phyloP scores from a whole-genome alignment of 2,888 invertebrate genomes.

The Neria commutata region DNA sequence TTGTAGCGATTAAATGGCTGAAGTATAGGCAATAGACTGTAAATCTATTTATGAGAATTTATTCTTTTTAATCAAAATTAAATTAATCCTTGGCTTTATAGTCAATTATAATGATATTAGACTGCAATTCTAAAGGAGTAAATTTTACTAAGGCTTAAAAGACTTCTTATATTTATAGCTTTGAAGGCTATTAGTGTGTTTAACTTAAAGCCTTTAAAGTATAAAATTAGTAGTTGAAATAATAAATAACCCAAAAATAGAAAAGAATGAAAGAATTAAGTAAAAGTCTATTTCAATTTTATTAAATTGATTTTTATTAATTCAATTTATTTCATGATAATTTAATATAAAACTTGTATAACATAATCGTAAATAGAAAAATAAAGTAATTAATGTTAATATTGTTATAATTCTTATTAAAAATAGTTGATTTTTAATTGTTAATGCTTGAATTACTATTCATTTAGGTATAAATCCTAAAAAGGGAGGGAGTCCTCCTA shows the following conservation, averaged over 20 bases:
- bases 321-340: constrained; percentile 63
- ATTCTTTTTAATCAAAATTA: constrained; percentile 56
- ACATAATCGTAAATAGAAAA: constrained; percentile 65
- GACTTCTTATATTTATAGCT: constrained; percentile 65
- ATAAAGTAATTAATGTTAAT: constrained; percentile 66
- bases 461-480: constrained; percentile 70
- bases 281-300: constrained; percentile 46
- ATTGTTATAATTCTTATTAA: constrained; percentile 62
- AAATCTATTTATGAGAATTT: constrained; percentile 1
- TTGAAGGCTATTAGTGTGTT: too few relatives aligned
- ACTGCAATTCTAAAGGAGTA: constrained; percentile 69
- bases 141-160: constrained; percentile 66
- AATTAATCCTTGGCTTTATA: constrained; percentile 40
- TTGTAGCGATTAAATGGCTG: constrained; percentile 9
- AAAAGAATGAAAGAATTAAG: constrained; percentile 49
- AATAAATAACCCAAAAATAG: constrained; percentile 47
- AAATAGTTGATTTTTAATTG: constrained; percentile 61
- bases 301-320: too few relatives aligned
- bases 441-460: constrained; percentile 65
- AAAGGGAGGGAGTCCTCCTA: constrained; percentile 68
- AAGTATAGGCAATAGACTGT: constrained; percentile 7
- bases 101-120: constrained; percentile 65
- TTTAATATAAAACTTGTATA: constrained; percentile 64
- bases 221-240: constrained; percentile 40
- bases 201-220: constrained; percentile 65